Evolutionary conservation across 1,140 invertebrate genomes (phyloP), one percentile per base, ranked within the genome.

Genomic region (Saccostrea echinata): DNA sequence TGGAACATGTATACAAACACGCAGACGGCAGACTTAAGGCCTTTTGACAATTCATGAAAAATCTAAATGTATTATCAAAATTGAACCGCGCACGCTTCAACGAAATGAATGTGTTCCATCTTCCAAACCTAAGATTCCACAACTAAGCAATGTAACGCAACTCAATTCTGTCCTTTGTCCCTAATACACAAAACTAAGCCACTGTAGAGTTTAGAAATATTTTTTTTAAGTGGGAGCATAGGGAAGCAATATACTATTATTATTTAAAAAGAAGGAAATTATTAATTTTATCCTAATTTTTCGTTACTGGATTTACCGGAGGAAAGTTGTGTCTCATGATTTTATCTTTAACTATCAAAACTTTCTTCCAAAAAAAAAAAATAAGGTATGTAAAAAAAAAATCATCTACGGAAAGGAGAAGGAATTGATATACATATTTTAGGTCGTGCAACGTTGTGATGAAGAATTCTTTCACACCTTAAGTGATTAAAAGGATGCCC

Each of bases 51-150:
- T 82, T 61, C 81, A 82, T 87, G 80, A 87, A 87, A 86, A 87
- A 76, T 76, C 81, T 80, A 82, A 87, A 68, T 87, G 81, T 80
- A 89, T 83, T 85, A 87, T 76, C 88, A 89, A 57, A 87, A 87
- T 76, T 87, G 64, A 87, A 85, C 53, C 52, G 83, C 87, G 85
- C 86, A 89, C 88, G 88, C 88, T 84, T 82, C 84, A 76, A 51
- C 83, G 84, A 84, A 55, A 84, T 84, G 83, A 84, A 84, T 84
- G 53, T 55, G 83, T 84, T 61, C 52, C 83, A 84, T 84, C 83
- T 84, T 84, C 83, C 83, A 33, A 53, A 57, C 43, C 83, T 83
- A 9, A 83, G 51, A 83, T n/a, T 53, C 81, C 24, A 83, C 35
- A 83, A 24, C 35, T 52, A 53, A 51, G 35, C 81, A 83, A 18